These are phyloP conservation scores for Enteromius thamalakanensis DNA, from an alignment of 2,797 vertebrate species.

Conservation along the genomic window DNA sequence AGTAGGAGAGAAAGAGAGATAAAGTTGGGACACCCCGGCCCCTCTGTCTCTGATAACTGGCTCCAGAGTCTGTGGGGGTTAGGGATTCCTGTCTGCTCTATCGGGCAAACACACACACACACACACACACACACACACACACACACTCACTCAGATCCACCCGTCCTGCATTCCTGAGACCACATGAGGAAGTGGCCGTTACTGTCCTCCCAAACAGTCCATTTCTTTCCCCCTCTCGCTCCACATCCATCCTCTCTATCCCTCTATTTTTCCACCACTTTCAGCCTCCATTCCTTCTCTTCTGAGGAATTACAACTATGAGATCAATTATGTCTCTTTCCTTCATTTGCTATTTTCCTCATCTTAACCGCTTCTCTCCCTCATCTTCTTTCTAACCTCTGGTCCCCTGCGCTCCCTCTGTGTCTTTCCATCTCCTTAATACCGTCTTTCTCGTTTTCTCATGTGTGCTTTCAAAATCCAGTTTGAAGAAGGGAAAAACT, in stretches of 20 bases:
- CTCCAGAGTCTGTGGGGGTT: slow-evolving; percentile 79
- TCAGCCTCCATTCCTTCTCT: slow-evolving; percentile 32
- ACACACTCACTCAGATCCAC: slow-evolving; percentile 70
- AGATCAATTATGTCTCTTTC: slow-evolving; percentile 23
- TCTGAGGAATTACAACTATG: slow-evolving; percentile 19
- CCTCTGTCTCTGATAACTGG: slow-evolving; percentile 78
- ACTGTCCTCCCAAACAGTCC: slow-evolving; percentile 76
- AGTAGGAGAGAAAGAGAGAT: slow-evolving; percentile 39
- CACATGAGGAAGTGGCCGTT: slow-evolving; percentile 77
- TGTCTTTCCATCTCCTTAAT: slow-evolving; percentile 11
- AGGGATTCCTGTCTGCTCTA: slow-evolving; percentile 80
- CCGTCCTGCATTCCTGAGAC: slow-evolving; percentile 81
- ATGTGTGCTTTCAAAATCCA: slow-evolving; percentile 43
- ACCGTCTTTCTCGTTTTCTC: slow-evolving; percentile 2
- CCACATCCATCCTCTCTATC: slow-evolving; percentile 57
- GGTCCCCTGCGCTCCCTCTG: slow-evolving; percentile 12
- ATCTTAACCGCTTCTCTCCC: slow-evolving; percentile 48
- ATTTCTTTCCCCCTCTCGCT: slow-evolving; percentile 64
- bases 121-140: slow-evolving; percentile 46
- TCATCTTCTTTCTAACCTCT: slow-evolving; percentile 34
- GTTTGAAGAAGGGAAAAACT: slow-evolving; percentile 25
- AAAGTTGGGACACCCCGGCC: slow-evolving; percentile 65
- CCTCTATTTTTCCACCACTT: slow-evolving; percentile 40
- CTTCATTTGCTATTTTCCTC: slow-evolving; percentile 37
- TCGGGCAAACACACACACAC: slow-evolving; percentile 65